Base-by-base conservation (phyloP, 2,888 invertebrate genomes). In the Rhogogaster chlorosoma region DNA sequence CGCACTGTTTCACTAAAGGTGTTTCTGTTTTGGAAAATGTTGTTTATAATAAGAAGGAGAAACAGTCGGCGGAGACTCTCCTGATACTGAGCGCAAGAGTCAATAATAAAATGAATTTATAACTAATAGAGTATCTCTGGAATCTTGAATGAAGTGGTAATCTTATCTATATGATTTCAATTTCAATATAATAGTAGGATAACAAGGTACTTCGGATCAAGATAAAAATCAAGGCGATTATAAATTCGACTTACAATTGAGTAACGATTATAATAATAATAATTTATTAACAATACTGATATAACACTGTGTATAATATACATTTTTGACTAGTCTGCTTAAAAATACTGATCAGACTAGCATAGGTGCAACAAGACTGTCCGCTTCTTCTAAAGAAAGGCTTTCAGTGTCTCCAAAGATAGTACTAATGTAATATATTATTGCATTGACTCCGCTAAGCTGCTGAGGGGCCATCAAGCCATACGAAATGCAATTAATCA, bases 391-490 rank as follows among this genome's bases (percentile, higher is more conserved):
- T n/a, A 73, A 2, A 0, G 96, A 92, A 0, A 93, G 87, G 1
- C 95, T 95, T 5, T 95, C 95, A 18, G 97, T 96, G 57, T 94
- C 95, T 82, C 93, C 90, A 93, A 98, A 98, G 86, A 99, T 98
- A 2, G 94, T 92, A 0, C 95, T 95, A 0, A 96, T 95, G 90
- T 97, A 98, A 93, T 98, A 97, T 87, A 98, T 96, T 7, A 98
- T 96, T 0, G 97, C 97, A 90, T 98, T 98, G 83, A 97, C 96
- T 61, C 98, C 98, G 86, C 97, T 96, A 84, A 98, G 94, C 92
- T 98, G 98, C 92, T 99, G 99, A 94, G 98, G 97, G 89, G 98
- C 94, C 98, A 98, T 98, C 9, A 98, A 94, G 2, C 96, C 96
- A 91, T 96, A 98, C 78, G 97, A 97, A 87, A 97, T 95, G 91